These are phyloP conservation scores for Stramonita haemastoma DNA, from an alignment of 2,888 invertebrate genomes.

Conservation along the genomic window DNA sequence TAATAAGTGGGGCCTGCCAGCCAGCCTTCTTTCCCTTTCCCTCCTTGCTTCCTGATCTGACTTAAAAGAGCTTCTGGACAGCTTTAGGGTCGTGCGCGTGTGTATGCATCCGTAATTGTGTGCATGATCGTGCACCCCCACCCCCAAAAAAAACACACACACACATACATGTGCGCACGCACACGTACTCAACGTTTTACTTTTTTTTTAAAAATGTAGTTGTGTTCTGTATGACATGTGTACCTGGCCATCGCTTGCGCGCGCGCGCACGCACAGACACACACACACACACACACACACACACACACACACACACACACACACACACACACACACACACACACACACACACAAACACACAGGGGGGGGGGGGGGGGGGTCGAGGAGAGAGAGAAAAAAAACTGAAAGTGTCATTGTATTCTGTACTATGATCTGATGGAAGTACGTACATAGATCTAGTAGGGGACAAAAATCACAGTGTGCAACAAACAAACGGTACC, in stretches of 20 bases:
- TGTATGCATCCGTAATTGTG: no score
- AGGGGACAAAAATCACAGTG: no score
- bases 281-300: constrained; percentile 12
- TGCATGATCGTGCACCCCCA: neutral
- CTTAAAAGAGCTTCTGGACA: no score
- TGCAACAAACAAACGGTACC: no score
- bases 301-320: constrained; percentile 21
- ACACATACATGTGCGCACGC: neutral
- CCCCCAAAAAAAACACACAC: neutral
- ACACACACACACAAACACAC: neutral
- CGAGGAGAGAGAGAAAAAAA: no score
- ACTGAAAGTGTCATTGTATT: no score
- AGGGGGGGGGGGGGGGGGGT: no score
- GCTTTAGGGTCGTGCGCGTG: neutral
- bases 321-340: neutral
- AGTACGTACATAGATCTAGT: no score
- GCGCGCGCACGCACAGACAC: neutral
- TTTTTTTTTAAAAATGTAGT: no score
- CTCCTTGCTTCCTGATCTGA: neutral
- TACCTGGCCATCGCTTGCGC: no score
- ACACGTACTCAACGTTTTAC: neutral
- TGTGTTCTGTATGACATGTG: no score
- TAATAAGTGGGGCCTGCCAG: neutral
- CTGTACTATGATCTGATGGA: no score
- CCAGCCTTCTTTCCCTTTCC: neutral